Evolutionary conservation across 1,140 invertebrate species (phyloP), one percentile per base, ranked within the genome.

Genomic region (Arion vulgaris): DNA sequence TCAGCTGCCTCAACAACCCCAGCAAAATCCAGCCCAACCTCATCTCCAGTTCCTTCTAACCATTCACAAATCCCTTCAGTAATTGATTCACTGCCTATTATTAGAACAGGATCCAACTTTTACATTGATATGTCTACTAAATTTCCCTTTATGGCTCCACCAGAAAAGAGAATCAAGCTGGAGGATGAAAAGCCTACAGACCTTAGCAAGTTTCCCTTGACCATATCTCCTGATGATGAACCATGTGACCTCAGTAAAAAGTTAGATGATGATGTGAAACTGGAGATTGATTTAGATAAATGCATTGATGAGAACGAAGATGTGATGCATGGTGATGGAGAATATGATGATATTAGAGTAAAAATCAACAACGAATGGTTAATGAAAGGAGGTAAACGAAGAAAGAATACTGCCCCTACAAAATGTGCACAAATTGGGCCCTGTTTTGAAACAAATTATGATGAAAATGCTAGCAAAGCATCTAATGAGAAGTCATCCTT

Each of bases 391-490:
- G 66, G 87, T 62, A 88, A 97, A 73, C 97, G 98, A 92, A 93
- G 97, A 74, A 99, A 98, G 92, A 97, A 95, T 87, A 95, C 97
- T 87, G 97, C 98, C 91, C 97, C 97, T 0, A 97, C 96, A 0
- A 94, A 96, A 81, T 96, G 95, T 89, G 95, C 96, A 2, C 91
- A 92, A 57, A 87, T 85, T 49, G 76, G 87, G 39, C 88, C 89
- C 13, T 81, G 71, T 38, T 87, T 84, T 81, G 83, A 76, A 0
- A 82, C 88, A 82, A 88, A 87, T 73, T 89, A 90, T 77, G 90
- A 92, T 57, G 88, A 90, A 73, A 0, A 2, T 34, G 19, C n/a
- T 66, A 28, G 9, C 28, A 32, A 34, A 66, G n/a, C 7, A 2
- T 28, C n/a, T 66, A 17, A 66, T 32, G 28, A 7, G 5, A 66